Percentiles rank a stretch among this genome's conserved stretches.
These are phyloP conservation scores for Aptenodytes forsteri DNA, from an alignment of 2,113 vertebrate species.

Conservation along the genomic window DNA sequence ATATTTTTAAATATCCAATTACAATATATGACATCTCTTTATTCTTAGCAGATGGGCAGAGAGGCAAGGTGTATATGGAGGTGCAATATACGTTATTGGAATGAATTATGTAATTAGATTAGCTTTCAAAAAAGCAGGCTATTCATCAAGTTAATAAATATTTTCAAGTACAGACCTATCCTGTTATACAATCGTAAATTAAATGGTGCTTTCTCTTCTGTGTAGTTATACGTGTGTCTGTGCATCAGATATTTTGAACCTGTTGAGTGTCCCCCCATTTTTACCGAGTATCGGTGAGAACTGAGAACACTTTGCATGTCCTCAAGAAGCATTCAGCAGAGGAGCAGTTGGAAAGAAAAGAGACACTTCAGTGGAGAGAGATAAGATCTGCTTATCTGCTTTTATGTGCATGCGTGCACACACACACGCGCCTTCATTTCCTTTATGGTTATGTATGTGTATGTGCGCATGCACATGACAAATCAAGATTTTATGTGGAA, in stretches of 20 bases:
- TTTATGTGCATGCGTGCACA: not conserved
- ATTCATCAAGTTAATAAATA: not conserved
- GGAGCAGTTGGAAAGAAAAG: slow-evolving; percentile 6
- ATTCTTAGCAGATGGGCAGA: not conserved
- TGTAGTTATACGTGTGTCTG: not conserved
- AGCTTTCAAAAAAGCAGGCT: not conserved
- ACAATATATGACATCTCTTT: not conserved
- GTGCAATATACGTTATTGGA: not conserved
- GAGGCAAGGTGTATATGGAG: not conserved
- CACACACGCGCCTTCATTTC: not conserved
- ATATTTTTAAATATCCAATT: not conserved
- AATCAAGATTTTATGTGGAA: slow-evolving; percentile 31
- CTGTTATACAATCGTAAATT: not conserved
- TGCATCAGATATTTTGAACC: not conserved
- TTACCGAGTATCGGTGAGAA: not conserved
- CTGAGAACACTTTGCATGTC: not conserved
- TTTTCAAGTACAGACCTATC: not conserved
- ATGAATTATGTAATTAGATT: not conserved
- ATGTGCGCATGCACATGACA: not conserved
- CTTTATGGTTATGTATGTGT: not conserved
- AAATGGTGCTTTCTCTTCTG: not conserved
- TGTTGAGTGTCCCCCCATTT: not conserved
- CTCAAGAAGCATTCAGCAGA: not conserved
- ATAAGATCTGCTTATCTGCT: slow-evolving; percentile 33
- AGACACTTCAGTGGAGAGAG: not conserved